These are phyloP conservation scores for Eurytoma adleriae DNA, from an alignment of 2,888 invertebrate species.

Conservation along the genomic window DNA sequence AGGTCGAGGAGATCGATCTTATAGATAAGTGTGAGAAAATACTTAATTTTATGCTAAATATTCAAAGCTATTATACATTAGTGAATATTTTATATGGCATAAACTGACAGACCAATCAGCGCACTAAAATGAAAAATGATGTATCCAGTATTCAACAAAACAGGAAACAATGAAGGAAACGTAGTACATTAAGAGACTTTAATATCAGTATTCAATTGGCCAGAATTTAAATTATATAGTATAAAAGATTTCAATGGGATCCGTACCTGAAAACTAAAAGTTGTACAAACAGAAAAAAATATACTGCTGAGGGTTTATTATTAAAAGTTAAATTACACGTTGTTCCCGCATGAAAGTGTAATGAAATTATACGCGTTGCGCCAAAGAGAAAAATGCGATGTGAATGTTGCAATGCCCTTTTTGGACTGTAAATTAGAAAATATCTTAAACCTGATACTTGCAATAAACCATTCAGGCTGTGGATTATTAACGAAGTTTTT, in stretches of 20 bases:
- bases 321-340: slow-evolving; percentile 34
- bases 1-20: neutral
- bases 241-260: slow-evolving; percentile 2
- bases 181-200: neutral
- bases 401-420: slow-evolving; percentile 30
- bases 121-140: neutral
- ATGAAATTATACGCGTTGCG: slow-evolving; percentile 26
- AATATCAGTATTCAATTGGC: slow-evolving; percentile 7
- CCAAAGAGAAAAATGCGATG: neutral
- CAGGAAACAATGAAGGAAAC: neutral
- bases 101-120: neutral
- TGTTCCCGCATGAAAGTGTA: slow-evolving; percentile 29
- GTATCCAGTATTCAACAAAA: neutral
- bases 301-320: slow-evolving; percentile 11
- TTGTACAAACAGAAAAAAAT: slow-evolving; percentile 24
- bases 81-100: neutral
- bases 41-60: no score
- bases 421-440: neutral
- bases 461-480: slow-evolving; percentile 14
- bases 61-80: no score
- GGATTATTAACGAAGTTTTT: neutral
- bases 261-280: slow-evolving; percentile 5
- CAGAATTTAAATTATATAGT: slow-evolving; percentile 10
- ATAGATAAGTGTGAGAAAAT: slow-evolving; percentile 14
- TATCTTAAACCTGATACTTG: slow-evolving; percentile 6